Base-by-base conservation (phyloP, 2,797 vertebrate genomes). In the Diplodus sargus region DNA sequence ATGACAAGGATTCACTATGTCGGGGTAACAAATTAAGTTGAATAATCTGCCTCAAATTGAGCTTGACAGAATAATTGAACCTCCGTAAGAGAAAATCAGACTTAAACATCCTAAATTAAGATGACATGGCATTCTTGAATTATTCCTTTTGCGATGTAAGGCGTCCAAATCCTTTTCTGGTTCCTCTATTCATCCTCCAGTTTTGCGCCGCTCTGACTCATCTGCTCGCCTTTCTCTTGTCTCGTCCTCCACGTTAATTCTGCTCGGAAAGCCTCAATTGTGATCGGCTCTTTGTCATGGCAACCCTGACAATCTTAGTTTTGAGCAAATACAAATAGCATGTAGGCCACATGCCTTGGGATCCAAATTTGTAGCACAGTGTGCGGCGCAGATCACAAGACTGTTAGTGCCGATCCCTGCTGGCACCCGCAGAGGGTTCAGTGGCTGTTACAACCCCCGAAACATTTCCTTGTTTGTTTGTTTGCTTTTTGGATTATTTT, bases 341-440 rank as follows among this genome's bases (percentile, higher is more conserved):
- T 84, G 74, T 85, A 85, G 83, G 83, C 75, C 89, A 34, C 82
- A 52, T 67, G 81, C 59, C 76, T 51, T 30, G 81, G 83, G 83
- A 87, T 79, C 62, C 59, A 45, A 47, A 69, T 76, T 66, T 79
- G 77, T 73, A 47, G 73, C 85, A 69, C 72, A 54, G 78, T 54
- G 39, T 79, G 57, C 16, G 34, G 68, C 15, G n/a, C 49, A 49
- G 72, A 87, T 85, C 67, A 62, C 42, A n/a, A 48, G 48, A 2
- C 49, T 17, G 52, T 42, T 25, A 28, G 45, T 28, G 48, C 25
- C 58, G 65, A 63, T 71, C 68, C 66, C 78, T 70, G 79, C 73
- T 63, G 65, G 77, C 12, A 12, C 58, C 76, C 76, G 39, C 52
- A 18, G 1, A 80, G 48, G 63, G 5, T 13, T 43, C 58, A 0